phyloP scores from a whole-genome alignment of 2,888 invertebrate genomes.

The Drosophila longiperda region DNA sequence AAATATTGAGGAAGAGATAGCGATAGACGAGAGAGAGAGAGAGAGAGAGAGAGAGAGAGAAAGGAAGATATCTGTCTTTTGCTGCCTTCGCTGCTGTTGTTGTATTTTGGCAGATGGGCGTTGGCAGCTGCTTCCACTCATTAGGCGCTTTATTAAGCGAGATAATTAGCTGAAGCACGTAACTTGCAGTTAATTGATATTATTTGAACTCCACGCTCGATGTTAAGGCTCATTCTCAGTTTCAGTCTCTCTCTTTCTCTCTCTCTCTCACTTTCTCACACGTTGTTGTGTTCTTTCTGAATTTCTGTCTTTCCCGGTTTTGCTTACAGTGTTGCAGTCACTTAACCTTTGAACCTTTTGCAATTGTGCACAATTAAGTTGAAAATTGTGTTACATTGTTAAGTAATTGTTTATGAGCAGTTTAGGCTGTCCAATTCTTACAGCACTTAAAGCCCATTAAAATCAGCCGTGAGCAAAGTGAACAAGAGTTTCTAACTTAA shows the following conservation, averaged over 20 bases:
- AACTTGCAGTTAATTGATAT: constrained; percentile 82
- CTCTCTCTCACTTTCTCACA: constrained; percentile 1
- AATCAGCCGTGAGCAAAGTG: constrained; percentile 34
- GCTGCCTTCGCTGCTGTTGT: constrained; percentile 20
- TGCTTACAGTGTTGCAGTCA: constrained; percentile 57
- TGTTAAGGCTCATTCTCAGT: constrained; percentile 42
- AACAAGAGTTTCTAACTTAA: constrained; percentile 20
- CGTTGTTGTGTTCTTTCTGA: not conserved
- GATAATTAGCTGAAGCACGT: constrained; percentile 81
- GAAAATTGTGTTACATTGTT: constrained; percentile 73
- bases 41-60: constrained; percentile 14
- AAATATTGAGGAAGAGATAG: constrained; percentile 26
- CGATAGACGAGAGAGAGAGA: constrained; percentile 15
- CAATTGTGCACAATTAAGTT: constrained; percentile 73
- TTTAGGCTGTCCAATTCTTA: constrained; percentile 51
- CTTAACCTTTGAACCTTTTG: constrained; percentile 71
- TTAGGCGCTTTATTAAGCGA: constrained; percentile 82
- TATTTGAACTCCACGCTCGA: constrained; percentile 75
- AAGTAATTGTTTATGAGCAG: constrained; percentile 74
- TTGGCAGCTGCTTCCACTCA: constrained; percentile 82
- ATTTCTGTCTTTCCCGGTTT: not conserved
- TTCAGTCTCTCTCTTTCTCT: not conserved
- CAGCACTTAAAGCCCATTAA: constrained; percentile 43
- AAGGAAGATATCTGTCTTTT: not conserved
- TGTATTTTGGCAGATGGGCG: constrained; percentile 64